Evolutionary conservation across 1,140 invertebrate species (phyloP), one percentile per base, ranked within the genome.

Genomic region (Bursaphelenchus mucronatus): DNA sequence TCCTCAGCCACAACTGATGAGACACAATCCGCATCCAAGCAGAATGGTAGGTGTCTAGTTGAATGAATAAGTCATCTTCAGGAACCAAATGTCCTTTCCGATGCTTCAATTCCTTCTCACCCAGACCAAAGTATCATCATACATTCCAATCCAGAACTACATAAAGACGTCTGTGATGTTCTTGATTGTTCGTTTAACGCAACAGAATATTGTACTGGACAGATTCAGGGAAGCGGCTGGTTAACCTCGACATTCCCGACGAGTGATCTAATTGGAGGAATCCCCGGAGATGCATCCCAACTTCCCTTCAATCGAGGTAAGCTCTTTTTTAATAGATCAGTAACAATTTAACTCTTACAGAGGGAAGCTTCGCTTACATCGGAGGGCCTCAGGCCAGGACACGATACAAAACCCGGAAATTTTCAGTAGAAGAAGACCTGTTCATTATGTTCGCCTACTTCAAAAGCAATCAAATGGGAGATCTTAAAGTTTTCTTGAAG

Each of bases 381-480:
- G 44, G 52, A 11, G 74, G 74, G 8, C 74, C 74, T 11, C 41
- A 58, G 61, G 19, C 51, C 7, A 45, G 46, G 17, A 46, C 65
- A 40, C 21, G 75, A 30, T 63, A 76, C 19, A 63, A 39, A 47
- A 76, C 74, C n/a, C n/a, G 58, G 15, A 50, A 62, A 11, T 76
- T 76, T 46, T 46, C 59, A 21, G 45, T 76, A 0, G 68, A 76
- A 30, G 46, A 76, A 21, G 50, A 73, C 21, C 53, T 65, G 17
- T 65, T 57, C 41, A 64, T 76, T 17, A 63, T 77, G 8, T 76
- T 76, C 44, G 69, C 71, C 6, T 76, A 74, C 49, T 63, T 75
- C 64, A 76, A 76, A 59, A 66, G 61, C 7, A n/a, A 53, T 10
- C 63, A 63, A 56, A 9, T 51, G 11, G 63, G 61, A 19, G 30